A percentile compares a stretch with the other conserved stretches of the same genome.
These are phyloP conservation scores for Callyntrura sp. DNA, from an alignment of 2,888 invertebrate species.

Conservation along the genomic window DNA sequence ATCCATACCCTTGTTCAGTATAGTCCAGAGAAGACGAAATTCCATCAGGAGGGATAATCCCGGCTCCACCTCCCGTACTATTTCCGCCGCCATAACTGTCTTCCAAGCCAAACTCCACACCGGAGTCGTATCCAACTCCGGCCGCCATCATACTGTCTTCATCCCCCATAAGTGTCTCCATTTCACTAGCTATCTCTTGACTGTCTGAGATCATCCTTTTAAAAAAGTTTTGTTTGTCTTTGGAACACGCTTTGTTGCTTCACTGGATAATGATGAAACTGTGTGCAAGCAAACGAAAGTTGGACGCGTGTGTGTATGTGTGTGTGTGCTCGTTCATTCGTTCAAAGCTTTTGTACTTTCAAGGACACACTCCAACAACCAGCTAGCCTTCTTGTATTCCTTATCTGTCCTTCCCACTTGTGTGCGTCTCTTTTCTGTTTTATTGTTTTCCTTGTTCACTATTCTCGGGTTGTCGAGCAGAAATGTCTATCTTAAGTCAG, in stretches of 20 bases:
- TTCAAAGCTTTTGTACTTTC: conserved; percentile 11
- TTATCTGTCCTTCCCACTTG: conserved; percentile 31
- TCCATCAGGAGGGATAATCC: conserved; percentile 35
- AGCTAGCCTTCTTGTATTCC: not conserved
- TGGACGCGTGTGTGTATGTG: not conserved
- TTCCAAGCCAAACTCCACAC: conserved; percentile 33
- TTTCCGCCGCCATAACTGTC: not conserved
- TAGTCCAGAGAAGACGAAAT: conserved; percentile 33
- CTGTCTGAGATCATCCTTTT: conserved; percentile 68
- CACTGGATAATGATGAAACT: not conserved
- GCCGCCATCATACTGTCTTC: conserved; percentile 30
- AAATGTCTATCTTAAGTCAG: too few relatives aligned
- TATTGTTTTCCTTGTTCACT: conserved; percentile 14
- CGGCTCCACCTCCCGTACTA: not conserved
- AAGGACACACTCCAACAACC: not conserved
- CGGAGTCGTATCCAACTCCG: conserved; percentile 15
- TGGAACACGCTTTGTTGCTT: conserved; percentile 18
- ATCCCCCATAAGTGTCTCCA: conserved; percentile 26
- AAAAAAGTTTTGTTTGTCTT: conserved; percentile 6
- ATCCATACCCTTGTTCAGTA: conserved; percentile 65
- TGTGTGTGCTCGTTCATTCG: not conserved
- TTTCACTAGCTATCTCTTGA: conserved; percentile 53
- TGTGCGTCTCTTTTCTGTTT: not conserved
- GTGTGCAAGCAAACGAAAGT: not conserved
- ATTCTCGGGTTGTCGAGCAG: not conserved